Evolutionary conservation across 2,888 invertebrate species (phyloP).

Genomic region (Synanthedon andrenaeformis): DNA sequence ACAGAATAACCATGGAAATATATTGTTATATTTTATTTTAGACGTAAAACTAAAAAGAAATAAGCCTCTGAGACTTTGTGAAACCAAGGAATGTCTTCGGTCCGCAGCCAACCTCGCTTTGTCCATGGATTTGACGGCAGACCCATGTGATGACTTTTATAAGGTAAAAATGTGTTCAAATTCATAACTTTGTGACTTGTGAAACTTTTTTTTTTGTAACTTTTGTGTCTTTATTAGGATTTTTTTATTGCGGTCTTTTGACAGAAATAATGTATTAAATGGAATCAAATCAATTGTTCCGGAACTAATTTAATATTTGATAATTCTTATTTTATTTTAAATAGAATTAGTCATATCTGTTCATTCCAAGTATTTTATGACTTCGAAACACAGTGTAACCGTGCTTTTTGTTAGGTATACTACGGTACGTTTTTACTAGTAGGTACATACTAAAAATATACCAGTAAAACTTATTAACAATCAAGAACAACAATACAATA

Average conservation of each 20-base stretch:
- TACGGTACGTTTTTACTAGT: too few species aligned
- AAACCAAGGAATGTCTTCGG: conserved; percentile 76
- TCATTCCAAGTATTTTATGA: too few species aligned
- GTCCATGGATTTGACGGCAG: conserved; percentile 77
- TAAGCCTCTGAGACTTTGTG: conserved; percentile 59
- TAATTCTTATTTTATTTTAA: too few species aligned
- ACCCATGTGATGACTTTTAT: conserved; percentile 88
- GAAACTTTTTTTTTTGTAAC: neutral
- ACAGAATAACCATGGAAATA: too few species aligned
- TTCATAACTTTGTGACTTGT: neutral
- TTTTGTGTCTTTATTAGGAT: neutral
- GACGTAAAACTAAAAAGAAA: conserved; percentile 40
- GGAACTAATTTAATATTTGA: too few species aligned
- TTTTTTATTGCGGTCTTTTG: neutral
- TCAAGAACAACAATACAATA: too few species aligned
- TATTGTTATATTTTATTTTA: conserved; percentile 8
- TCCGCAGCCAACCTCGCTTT: conserved; percentile 79
- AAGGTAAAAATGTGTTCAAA: conserved; percentile 51
- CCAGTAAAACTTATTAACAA: too few species aligned
- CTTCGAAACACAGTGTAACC: too few species aligned
- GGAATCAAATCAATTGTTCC: too few species aligned
- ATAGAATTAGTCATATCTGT: too few species aligned
- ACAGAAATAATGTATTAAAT: neutral
- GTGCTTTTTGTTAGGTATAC: too few species aligned
- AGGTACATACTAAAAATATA: too few species aligned